Percentiles rank a stretch among this genome's conserved stretches.
These are phyloP conservation scores for Melanchra persicariae DNA, from an alignment of 2,888 invertebrate species.

Conservation along the genomic window DNA sequence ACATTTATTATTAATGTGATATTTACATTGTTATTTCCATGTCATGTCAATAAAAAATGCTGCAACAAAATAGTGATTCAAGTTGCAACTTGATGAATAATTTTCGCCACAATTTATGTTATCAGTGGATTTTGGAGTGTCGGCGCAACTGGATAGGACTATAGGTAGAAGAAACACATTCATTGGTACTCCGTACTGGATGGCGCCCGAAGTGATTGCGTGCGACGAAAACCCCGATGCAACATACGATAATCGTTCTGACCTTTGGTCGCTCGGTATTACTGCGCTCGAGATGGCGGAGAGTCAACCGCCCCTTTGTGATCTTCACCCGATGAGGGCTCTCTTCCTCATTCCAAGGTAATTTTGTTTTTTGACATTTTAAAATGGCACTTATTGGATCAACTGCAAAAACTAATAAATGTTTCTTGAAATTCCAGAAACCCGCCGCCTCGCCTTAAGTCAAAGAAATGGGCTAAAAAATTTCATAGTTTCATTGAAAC, in stretches of 20 bases:
- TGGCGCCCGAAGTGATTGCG: conserved; percentile 99
- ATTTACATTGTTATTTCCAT: conserved; percentile 11
- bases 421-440: conserved; percentile 91
- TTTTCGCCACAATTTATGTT: conserved; percentile 41
- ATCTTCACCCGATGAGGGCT: conserved; percentile 99
- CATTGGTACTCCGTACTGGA: conserved; percentile 99
- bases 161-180: conserved; percentile 99
- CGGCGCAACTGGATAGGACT: conserved; percentile 99
- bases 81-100: conserved; percentile 19
- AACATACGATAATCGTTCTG: conserved; percentile 99
- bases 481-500: conserved; percentile 99
- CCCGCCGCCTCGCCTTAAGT: conserved; percentile 98
- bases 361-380: conserved; percentile 8
- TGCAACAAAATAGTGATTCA: background rate
- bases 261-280: conserved; percentile 98
- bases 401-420: background rate
- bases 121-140: conserved; percentile 99
- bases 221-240: conserved; percentile 99
- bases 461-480: conserved; percentile 99
- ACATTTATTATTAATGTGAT: conserved; percentile 8
- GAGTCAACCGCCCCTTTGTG: conserved; percentile 99
- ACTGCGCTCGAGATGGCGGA: conserved; percentile 99
- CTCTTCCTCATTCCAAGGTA: conserved; percentile 98
- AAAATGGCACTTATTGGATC: background rate
- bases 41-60: background rate